A percentile compares a stretch with the other conserved stretches of the same genome.
Conservation (phyloP, 2,888 invertebrate genomes). For the Harpagoxenus sublaevis region DNA sequence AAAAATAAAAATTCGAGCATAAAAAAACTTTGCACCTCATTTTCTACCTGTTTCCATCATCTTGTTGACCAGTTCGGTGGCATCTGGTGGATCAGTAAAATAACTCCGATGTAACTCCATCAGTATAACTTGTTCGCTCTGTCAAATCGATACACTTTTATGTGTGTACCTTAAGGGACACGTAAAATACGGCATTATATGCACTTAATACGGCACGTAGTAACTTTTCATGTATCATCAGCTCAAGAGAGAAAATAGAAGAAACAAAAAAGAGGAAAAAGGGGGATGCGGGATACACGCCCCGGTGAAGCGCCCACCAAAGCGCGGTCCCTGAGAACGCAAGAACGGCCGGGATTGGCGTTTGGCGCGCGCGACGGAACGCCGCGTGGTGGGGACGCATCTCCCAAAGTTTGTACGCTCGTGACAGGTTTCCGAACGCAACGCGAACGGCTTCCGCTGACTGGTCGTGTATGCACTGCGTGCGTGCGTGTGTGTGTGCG, state of each 20-base stretch:
- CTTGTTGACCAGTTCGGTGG: not conserved
- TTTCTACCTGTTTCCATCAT: not conserved
- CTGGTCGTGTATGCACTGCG: not conserved
- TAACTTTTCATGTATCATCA: not conserved
- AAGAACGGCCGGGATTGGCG: not conserved
- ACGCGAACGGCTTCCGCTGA: slow-evolving; percentile 12
- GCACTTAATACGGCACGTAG: not conserved
- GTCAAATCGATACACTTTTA: not conserved
- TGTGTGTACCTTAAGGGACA: not conserved
- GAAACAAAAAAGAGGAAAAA: not conserved
- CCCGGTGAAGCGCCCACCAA: not conserved
- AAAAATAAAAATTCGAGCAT: no score
- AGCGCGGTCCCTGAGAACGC: not conserved
- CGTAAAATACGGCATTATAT: no score
- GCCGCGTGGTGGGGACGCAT: not conserved
- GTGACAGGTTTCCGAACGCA: slow-evolving; percentile 48
- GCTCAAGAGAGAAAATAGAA: not conserved
- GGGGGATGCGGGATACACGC: no score
- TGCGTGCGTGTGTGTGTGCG: not conserved
- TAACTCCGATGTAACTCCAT: not conserved
- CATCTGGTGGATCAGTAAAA: not conserved
- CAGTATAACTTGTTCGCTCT: not conserved
- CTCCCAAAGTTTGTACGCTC: not conserved
- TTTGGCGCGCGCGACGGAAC: not conserved
- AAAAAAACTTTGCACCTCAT: not conserved